Evolutionary conservation across 2,797 vertebrate species (phyloP).

Genomic region (Triplophysa bombifrons): DNA sequence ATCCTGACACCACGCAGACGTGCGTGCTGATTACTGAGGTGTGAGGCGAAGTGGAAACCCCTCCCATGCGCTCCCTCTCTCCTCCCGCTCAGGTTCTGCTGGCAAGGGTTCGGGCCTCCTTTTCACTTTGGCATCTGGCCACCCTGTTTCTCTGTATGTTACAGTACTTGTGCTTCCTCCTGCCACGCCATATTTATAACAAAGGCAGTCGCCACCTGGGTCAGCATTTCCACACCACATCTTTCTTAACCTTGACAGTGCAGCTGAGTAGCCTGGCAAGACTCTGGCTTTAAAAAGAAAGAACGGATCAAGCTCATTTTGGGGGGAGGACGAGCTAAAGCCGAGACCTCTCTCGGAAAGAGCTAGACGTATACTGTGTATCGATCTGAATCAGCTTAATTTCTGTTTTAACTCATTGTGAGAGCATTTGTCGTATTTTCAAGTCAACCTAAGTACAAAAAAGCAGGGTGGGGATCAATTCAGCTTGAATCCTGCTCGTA

Average conservation of each 20-base stretch:
- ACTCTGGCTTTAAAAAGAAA: conserved; percentile 2
- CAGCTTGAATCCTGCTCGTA: neutral
- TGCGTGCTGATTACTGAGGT: conserved; percentile 42
- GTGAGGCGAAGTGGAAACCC: conserved; percentile 38
- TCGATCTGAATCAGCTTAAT: conserved; percentile 6
- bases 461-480: neutral
- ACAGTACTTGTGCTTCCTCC: conserved; percentile 17
- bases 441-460: neutral
- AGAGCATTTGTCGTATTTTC: conserved; percentile 8
- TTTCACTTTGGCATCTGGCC: conserved; percentile 53
- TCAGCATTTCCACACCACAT: conserved; percentile 41
- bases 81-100: conserved; percentile 33
- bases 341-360: conserved; percentile 15
- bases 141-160: conserved; percentile 28
- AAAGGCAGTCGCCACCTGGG: conserved; percentile 29
- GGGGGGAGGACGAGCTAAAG: neutral
- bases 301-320: conserved; percentile 33
- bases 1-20: conserved; percentile 38
- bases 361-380: neutral
- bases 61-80: conserved; percentile 12
- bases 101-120: conserved; percentile 40
- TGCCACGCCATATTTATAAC: conserved; percentile 50
- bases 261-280: conserved; percentile 35
- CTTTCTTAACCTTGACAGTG: conserved; percentile 34
- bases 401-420: conserved; percentile 10